These are phyloP conservation scores for Lypha dubia DNA, from an alignment of 2,888 invertebrate genomes.

Conservation along the genomic window DNA sequence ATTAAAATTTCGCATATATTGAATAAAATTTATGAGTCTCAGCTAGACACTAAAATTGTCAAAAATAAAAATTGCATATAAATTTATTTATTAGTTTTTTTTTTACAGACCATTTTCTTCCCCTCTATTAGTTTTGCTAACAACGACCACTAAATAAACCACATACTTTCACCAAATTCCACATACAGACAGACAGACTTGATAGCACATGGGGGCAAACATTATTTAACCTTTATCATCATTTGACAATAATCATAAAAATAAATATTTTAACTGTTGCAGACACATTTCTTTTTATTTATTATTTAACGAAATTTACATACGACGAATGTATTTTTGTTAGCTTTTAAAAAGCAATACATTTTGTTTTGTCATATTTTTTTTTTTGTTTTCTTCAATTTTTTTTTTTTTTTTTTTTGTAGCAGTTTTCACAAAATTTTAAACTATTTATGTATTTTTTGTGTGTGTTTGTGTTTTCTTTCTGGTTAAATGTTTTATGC, in stretches of 20 bases:
- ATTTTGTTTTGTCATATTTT: conserved; percentile 43
- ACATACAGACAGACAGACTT: conserved; percentile 11
- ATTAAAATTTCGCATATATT: conserved; percentile 36
- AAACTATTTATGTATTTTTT: conserved; percentile 3
- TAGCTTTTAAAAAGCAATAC: conserved; percentile 36
- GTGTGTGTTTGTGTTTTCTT: neutral
- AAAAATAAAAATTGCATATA: conserved; percentile 49
- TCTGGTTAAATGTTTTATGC: conserved; percentile 6
- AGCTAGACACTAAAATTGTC: conserved; percentile 32
- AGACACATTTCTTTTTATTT: conserved; percentile 68
- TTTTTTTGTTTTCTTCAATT: neutral
- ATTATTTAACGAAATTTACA: conserved; percentile 42
- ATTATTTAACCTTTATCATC: conserved; percentile 63
- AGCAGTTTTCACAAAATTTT: conserved; percentile 17
- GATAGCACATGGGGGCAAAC: neutral
- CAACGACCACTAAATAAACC: conserved; percentile 53
- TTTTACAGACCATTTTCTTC: too few species aligned
- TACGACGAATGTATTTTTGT: neutral
- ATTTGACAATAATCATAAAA: conserved; percentile 69
- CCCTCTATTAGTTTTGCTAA: conserved; percentile 51
- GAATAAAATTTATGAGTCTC: conserved; percentile 42
- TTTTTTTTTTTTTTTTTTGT: neutral
- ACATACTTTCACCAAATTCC: conserved; percentile 52
- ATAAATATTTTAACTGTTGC: conserved; percentile 70
- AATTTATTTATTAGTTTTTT: neutral